Evolutionary conservation across 2,888 invertebrate species (phyloP).

Genomic region (Helicoverpa assulta): DNA sequence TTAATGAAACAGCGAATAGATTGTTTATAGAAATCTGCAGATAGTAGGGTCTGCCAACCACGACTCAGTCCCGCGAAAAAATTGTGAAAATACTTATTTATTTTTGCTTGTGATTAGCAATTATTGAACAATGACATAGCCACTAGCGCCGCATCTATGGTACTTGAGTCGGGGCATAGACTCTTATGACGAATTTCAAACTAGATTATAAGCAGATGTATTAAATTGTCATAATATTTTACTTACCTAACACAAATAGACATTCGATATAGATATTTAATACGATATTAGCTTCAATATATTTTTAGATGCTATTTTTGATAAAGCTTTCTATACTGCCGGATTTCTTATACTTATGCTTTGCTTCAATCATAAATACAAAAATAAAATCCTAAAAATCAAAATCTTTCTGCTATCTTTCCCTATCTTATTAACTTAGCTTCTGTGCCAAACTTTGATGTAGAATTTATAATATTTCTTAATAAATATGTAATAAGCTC

Average conservation of each 20-base stretch:
- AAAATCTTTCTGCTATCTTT: neutral
- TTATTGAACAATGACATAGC: no score
- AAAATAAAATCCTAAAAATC: no score
- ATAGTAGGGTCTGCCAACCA: no score
- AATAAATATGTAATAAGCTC: neutral
- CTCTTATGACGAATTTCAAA: neutral
- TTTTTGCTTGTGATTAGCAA: no score
- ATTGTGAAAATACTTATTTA: no score
- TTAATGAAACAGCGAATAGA: no score
- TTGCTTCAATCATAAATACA: no score
- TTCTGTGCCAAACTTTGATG: neutral
- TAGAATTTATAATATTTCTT: constrained; percentile 1
- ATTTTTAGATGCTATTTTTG: neutral
- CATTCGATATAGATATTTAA: neutral
- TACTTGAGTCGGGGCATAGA: no score
- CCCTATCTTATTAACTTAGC: neutral
- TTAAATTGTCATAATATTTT: constrained; percentile 18
- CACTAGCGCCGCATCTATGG: no score
- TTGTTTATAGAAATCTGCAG: no score
- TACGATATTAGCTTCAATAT: constrained; percentile 1
- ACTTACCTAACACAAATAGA: neutral
- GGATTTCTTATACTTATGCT: neutral
- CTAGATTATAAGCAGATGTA: constrained; percentile 21
- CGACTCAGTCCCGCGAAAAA: no score
- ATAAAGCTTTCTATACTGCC: neutral